Percentiles rank a stretch among this genome's conserved stretches.
These are phyloP conservation scores for Temnothorax longispinosus DNA, from an alignment of 1,140 invertebrate genomes.

Conservation along the genomic window DNA sequence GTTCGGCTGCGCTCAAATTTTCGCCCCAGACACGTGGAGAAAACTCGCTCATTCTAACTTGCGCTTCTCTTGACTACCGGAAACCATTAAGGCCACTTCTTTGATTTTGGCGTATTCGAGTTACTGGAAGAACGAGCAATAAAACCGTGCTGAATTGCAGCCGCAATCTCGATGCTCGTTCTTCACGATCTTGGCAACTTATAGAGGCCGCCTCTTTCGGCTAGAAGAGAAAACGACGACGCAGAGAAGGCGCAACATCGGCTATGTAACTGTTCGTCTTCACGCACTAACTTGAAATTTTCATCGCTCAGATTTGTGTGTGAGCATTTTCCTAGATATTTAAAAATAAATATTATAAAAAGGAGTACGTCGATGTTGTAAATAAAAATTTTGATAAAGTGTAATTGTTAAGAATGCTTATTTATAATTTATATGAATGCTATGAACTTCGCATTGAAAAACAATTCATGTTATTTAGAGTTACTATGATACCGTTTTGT, in stretches of 20 bases:
- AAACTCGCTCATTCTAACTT: not conserved
- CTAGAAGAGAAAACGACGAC: not conserved
- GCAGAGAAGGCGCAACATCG: not conserved
- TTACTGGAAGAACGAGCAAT: not conserved
- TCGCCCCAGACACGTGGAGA: not conserved
- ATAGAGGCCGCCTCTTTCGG: not conserved
- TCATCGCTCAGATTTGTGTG: not conserved
- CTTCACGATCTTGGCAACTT: not conserved
- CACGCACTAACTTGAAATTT: not conserved
- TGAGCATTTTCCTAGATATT: not conserved
- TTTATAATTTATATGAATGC: no score
- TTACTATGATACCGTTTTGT: no score
- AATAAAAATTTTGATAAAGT: not conserved
- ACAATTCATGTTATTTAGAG: no score
- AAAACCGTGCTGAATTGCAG: conserved; percentile 29
- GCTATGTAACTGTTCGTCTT: not conserved
- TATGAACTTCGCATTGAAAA: no score
- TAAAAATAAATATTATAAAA: not conserved
- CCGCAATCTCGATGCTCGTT: conserved; percentile 10
- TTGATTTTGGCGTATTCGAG: conserved; percentile 16
- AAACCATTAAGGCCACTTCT: not conserved
- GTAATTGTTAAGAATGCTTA: no score
- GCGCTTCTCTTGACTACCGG: conserved; percentile 2
- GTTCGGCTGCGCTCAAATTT: not conserved
- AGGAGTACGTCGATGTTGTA: not conserved